Percentiles rank a stretch among this genome's conserved stretches.
Evolutionary conservation across 2,797 vertebrate genomes (phyloP).

Genomic region (Hippopotamyrus pictus): DNA sequence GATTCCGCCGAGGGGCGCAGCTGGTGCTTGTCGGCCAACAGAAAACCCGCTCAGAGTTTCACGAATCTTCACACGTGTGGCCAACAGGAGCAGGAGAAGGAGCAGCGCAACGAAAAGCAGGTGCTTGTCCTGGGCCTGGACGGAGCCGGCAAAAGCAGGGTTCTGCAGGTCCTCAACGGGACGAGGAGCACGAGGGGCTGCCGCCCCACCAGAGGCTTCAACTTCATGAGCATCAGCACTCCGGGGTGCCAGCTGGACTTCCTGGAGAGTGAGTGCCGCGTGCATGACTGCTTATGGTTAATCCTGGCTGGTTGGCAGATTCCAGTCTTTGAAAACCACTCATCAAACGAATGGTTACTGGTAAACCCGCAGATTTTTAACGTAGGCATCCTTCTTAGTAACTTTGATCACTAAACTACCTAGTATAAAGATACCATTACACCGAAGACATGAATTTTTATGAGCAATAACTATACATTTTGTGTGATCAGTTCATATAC

Average conservation of each 20-base stretch:
- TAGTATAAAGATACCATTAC: neutral
- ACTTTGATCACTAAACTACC: neutral
- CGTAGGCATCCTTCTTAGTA: neutral
- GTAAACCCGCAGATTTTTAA: neutral
- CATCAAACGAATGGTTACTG: neutral
- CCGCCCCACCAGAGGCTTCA: constrained; percentile 79
- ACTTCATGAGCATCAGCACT: constrained; percentile 69
- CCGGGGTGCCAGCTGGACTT: constrained; percentile 74
- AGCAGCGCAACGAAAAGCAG: constrained; percentile 63
- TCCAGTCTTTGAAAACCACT: neutral
- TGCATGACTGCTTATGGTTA: neutral
- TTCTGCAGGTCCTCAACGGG: constrained; percentile 71
- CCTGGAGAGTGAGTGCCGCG: constrained; percentile 73
- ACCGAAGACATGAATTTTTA: neutral
- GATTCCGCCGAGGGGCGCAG: neutral
- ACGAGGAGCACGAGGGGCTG: constrained; percentile 50
- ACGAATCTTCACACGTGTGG: neutral
- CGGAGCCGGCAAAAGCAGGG: constrained; percentile 82
- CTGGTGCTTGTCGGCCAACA: neutral
- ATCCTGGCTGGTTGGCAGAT: neutral
- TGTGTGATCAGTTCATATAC: neutral
- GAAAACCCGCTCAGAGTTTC: neutral
- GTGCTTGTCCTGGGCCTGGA: constrained; percentile 84
- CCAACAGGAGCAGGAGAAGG: constrained; percentile 42
- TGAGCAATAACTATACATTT: neutral